phyloP scores from a whole-genome alignment of 2,113 vertebrate species.

The Lophotis ruficrista region DNA sequence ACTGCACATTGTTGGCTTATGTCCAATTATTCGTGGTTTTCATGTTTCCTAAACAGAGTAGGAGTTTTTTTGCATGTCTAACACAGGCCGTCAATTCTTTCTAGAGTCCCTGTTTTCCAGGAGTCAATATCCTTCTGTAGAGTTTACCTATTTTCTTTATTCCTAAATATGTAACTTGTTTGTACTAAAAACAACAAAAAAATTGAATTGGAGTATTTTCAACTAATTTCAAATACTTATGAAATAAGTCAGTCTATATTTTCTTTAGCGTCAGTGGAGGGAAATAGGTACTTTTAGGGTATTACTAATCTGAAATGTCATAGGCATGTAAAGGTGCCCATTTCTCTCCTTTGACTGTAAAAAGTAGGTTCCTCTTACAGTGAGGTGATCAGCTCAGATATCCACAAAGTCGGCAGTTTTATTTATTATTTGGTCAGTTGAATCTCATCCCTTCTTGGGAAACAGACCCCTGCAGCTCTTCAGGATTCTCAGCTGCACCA shows the following conservation, averaged over 20 bases:
- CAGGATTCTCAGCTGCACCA: fast-evolving
- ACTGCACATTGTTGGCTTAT: fast-evolving
- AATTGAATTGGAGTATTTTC: background rate
- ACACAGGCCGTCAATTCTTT: background rate
- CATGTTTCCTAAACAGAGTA: background rate
- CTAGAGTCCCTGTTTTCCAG: background rate
- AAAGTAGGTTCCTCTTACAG: background rate
- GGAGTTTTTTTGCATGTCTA: background rate
- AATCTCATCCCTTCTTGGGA: background rate
- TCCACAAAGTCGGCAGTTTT: background rate
- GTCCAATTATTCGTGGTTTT: background rate
- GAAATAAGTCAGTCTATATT: background rate
- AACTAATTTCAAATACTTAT: background rate
- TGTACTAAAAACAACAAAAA: background rate
- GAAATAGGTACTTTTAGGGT: background rate
- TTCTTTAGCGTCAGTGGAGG: background rate
- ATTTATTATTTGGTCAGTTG: background rate
- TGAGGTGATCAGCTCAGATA: background rate
- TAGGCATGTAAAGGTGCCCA: background rate
- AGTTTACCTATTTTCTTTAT: background rate
- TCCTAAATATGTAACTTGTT: background rate
- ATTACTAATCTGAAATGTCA: background rate
- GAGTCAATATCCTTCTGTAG: background rate
- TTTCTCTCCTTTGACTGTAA: background rate
- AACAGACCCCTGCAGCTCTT: background rate